Evolutionary conservation across 2,888 invertebrate genomes (phyloP), one percentile per base, ranked within the genome.

Genomic region (Agrenia bidenticulata): DNA sequence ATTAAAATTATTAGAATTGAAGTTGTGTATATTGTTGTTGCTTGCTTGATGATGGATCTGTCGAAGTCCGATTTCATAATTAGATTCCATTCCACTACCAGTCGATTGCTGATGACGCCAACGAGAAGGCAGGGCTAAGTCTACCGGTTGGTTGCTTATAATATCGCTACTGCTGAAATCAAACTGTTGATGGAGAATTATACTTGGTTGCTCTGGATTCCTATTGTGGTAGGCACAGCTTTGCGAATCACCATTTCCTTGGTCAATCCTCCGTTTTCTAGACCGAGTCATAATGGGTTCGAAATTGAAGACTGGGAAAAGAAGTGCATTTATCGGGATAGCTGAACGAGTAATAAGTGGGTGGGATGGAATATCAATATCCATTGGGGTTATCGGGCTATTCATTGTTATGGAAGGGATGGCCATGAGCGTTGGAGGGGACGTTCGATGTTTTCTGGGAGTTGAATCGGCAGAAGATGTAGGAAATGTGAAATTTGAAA

Each of bases 251-350:
- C 13, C 27, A 21, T 19, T 37, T 2, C 39, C 23, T 56, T 64
- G 69, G 54, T 76, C 74, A 64, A 73, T 72, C 54, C 70, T 69
- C 24, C 76, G 65, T 60, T 76, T 76, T 55, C 76, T 63, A 2
- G 76, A 55, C n/a, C 76, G 63, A 11, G 76, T 76, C 76, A 76
- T 76, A 11, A 76, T 76, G 0, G 76, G 76, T 49, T 76, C 76
- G 55, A 66, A 73, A 23, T 71, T 73, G 45, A 66, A 65, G 21
- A 53, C 57, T 41, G 61, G 41, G 2, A 23, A 21, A 57, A 11
- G 17, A 2, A 17, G 4, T 39, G n/a, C 56, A 17, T 17, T 57
- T 19, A n/a, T 13, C 15, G 55, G 32, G 15, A 17, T 5, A 7
- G 15, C 24, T 26, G 27, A 23, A 13, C 32, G 55, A 27, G 55